Evolutionary conservation across 2,113 vertebrate species (phyloP).

Genomic region (Polypterus senegalus): DNA sequence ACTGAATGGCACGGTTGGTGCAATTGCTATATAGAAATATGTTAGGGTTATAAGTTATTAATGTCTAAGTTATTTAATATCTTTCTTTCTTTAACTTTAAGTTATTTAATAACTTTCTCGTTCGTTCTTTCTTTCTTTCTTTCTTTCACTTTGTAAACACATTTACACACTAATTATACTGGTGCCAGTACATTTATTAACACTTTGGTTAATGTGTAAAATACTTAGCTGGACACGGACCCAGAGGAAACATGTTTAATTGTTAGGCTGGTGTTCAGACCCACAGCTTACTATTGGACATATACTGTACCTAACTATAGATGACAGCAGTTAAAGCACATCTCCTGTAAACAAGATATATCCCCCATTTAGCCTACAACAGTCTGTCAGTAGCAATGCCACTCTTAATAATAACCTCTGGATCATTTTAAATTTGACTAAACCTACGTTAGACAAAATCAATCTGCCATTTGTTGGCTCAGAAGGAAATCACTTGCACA

Average conservation of each 20-base stretch:
- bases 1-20: too few species aligned
- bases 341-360: conserved; percentile 62
- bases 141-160: too few species aligned
- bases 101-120: too few species aligned
- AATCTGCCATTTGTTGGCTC: conserved; percentile 81
- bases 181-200: neutral
- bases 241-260: neutral
- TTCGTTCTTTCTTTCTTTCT: too few species aligned
- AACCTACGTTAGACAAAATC: conserved; percentile 73
- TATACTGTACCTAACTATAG: conserved; percentile 55
- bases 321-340: conserved; percentile 63
- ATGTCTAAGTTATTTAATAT: too few species aligned
- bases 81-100: too few species aligned
- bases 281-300: conserved; percentile 46
- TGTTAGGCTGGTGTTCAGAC: conserved; percentile 22
- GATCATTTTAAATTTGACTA: conserved; percentile 72
- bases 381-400: conserved; percentile 72
- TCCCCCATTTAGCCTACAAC: conserved; percentile 59
- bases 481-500: conserved; percentile 65
- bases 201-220: neutral
- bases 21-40: too few species aligned
- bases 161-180: too few species aligned
- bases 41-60: too few species aligned
- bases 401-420: conserved; percentile 74
- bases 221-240: conserved; percentile 4